A percentile compares a stretch with the other conserved stretches of the same genome.
Conservation (phyloP, 2,888 invertebrate species). For the Chesias legatella region DNA sequence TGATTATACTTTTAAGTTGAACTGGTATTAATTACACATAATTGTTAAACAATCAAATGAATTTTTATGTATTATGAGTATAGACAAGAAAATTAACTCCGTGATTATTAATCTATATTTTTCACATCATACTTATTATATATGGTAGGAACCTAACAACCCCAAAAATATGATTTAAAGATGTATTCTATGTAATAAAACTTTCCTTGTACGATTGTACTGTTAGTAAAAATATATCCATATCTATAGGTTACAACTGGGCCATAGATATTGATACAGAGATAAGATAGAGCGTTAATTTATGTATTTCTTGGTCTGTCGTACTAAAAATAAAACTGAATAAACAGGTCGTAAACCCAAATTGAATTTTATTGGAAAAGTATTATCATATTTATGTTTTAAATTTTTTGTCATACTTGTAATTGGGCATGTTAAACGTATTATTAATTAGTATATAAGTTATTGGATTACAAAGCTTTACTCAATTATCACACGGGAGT, state of each 20-base stretch:
- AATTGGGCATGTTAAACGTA: too few relatives aligned
- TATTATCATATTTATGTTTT: constrained; percentile 10
- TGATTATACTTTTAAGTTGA: constrained; percentile 4
- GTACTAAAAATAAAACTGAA: constrained; percentile 19
- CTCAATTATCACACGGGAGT: too few relatives aligned
- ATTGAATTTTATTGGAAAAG: constrained; percentile 18
- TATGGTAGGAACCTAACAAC: too few relatives aligned
- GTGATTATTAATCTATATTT: too few relatives aligned
- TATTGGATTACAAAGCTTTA: too few relatives aligned
- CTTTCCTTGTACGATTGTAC: background rate
- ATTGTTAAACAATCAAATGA: too few relatives aligned
- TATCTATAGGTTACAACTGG: constrained; percentile 52
- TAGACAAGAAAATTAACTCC: too few relatives aligned
- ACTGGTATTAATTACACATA: too few relatives aligned
- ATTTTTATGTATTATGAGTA: background rate
- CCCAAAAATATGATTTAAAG: too few relatives aligned
- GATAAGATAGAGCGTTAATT: constrained; percentile 52
- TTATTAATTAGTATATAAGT: too few relatives aligned
- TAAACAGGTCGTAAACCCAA: constrained; percentile 21
- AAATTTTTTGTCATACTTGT: constrained; percentile 1
- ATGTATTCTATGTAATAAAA: too few relatives aligned
- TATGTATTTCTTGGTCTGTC: constrained; percentile 27
- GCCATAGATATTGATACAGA: constrained; percentile 51
- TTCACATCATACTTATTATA: too few relatives aligned
- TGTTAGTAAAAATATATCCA: constrained; percentile 12